Percentiles rank a stretch among this genome's conserved stretches.
phyloP scores from a whole-genome alignment of 2,797 vertebrate species.

The Cynopterus sphinx region DNA sequence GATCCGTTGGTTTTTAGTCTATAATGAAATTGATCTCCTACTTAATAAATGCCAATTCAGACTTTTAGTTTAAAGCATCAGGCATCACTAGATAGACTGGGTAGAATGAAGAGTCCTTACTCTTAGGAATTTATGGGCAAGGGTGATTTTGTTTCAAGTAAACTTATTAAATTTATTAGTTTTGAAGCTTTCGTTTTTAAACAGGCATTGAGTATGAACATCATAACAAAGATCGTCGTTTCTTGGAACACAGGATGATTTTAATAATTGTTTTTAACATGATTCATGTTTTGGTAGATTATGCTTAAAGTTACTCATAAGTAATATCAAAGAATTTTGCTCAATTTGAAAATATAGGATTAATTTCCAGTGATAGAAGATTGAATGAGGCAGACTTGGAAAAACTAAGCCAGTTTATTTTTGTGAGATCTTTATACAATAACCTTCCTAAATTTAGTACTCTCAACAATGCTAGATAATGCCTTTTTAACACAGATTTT shows the following conservation, averaged over 20 bases:
- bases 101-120: background rate
- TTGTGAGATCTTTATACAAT: constrained; percentile 41
- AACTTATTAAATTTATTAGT: background rate
- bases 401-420: constrained; percentile 67
- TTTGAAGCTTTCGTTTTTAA: constrained; percentile 49
- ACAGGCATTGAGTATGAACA: constrained; percentile 32
- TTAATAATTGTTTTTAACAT: constrained; percentile 55
- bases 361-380: constrained; percentile 61
- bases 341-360: constrained; percentile 23
- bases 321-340: constrained; percentile 10
- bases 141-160: constrained; percentile 45
- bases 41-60: constrained; percentile 34
- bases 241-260: constrained; percentile 53
- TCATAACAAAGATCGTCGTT: constrained; percentile 44
- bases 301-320: constrained; percentile 14
- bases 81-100: constrained; percentile 7
- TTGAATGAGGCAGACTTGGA: constrained; percentile 58
- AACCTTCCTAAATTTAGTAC: constrained; percentile 49
- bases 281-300: constrained; percentile 59
- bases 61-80: constrained; percentile 48
- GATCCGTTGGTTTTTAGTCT: constrained; percentile 28
- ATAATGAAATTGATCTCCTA: constrained; percentile 39
- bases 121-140: background rate
- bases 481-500: constrained; percentile 58
- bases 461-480: constrained; percentile 12